Base-by-base conservation (phyloP, 1,140 invertebrate species). In the Zaprionus taronus region DNA sequence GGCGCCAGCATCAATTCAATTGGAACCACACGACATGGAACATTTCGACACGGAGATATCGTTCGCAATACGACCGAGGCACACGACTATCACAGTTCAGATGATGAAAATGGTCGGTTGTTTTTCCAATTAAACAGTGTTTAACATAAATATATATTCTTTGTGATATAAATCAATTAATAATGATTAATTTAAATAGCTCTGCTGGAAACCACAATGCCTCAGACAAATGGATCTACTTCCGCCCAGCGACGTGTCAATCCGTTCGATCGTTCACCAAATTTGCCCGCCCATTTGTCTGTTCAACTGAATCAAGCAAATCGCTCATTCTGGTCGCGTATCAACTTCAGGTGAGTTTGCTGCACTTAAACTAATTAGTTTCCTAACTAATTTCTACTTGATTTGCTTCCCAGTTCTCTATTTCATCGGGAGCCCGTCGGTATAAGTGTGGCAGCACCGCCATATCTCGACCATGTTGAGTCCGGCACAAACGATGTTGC, bases 251-350 rank as follows among this genome's bases (percentile, higher is more conserved):
- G 77, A 24, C 81, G 92, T 6, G 75, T 92, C 41, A 93, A 93
- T 92, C 92, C 92, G 11, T 93, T 93, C 41, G 83, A 93, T 79
- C 86, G 92, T 26, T 57, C 82, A 22, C 86, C 90, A 12, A 91
- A 85, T 79, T 66, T 92, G 41, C 91, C 91, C 5, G 80, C 82
- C 36, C 84, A 92, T 56, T 51, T 92, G 44, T 79, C 73, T 14
- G 78, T 79, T 26, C 80, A 90, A 36, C 51, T 92, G 26, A 86
- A 58, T 51, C 73, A 69, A 14, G 56, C 55, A 69, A 72, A 60
- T 36, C 70, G 72, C 3, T 78, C 72, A 1, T n/a, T 91, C 22
- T 92, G 82, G 91, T 81, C 83, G 26, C 74, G 74, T 24, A 36
- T 83, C 1, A 74, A 80, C 20, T 86, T 86, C 44, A 80, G 69